Evolutionary conservation across 2,888 invertebrate species (phyloP).

Genomic region (Rutpela maculata): DNA sequence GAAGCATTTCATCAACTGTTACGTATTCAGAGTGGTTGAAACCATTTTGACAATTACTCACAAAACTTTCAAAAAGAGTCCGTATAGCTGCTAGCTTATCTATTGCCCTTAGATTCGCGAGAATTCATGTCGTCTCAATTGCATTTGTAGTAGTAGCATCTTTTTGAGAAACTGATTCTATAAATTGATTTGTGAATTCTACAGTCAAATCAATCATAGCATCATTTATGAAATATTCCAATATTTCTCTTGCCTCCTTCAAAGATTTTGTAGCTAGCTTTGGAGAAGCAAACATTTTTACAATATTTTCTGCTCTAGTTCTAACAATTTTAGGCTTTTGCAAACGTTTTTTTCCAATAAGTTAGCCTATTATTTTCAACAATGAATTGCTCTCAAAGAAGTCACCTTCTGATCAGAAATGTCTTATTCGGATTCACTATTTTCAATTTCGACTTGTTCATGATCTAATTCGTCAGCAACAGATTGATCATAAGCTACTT

Average conservation of each 20-base stretch:
- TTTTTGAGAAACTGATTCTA: too few relatives aligned
- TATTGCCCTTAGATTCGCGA: constrained; percentile 5
- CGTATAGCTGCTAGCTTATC: constrained; percentile 23
- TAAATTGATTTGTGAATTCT: constrained; percentile 11
- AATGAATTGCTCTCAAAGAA: not conserved
- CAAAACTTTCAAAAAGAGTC: not conserved
- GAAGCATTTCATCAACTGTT: not conserved
- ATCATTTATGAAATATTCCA: not conserved
- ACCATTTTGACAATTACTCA: not conserved
- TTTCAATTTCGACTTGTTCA: not conserved
- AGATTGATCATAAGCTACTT: constrained; percentile 11
- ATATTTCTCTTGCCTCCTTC: constrained; percentile 2
- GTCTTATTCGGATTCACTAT: constrained; percentile 10
- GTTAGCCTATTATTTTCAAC: not conserved
- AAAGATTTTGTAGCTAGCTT: not conserved
- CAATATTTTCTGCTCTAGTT: constrained; percentile 2
- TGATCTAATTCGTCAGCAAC: constrained; percentile 8
- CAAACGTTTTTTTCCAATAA: constrained; percentile 1
- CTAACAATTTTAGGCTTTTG: not conserved
- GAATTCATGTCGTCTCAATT: constrained; percentile 25
- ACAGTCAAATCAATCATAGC: not conserved
- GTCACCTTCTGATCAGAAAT: not conserved
- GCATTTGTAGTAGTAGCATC: not conserved
- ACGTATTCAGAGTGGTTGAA: not conserved
- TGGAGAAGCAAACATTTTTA: too few relatives aligned